Evolutionary conservation across 2,113 vertebrate genomes (phyloP), one percentile per base, ranked within the genome.

Genomic region (Amblyornis subalaris): DNA sequence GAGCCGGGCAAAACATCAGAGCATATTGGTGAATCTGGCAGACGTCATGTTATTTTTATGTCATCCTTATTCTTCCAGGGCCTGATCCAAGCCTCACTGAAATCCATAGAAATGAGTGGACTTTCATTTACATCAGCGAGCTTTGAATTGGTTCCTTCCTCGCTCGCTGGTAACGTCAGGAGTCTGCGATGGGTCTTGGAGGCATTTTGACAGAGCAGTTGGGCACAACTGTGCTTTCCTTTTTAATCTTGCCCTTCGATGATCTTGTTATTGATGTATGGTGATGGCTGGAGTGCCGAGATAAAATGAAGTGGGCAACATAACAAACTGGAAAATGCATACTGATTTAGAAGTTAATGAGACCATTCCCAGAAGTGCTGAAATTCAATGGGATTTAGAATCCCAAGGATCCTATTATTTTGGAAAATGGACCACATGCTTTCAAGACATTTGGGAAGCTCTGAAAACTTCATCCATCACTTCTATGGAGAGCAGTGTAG

Each of bases 21-120:
- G 95, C 93, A 95, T 94, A 94, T 93, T 96, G 94, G 94, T 92
- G 95, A 74, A 96, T 95, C 91, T 97, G 96, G 94, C 94, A 95
- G 84, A 95, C 36, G 82, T 96, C 95, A 95, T 95, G 94, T 97
- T 96, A 90, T 97, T 96, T 97, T 96, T 96, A 97, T 96, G 93
- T 97, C 93, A 95, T 97, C 89, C 67, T 85, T 91, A 73, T 95
- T 95, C 93, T 97, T 96, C 85, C 90, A 96, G 48, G 74, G 90
- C 75, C 88, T 80, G 85, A 93, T 96, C 91, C 95, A 97, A 96
- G 93, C 78, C 88, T 75, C 40, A 48, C 9, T 82, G 81, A 91
- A 94, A 93, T 85, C 94, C 89, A 48, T 77, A 88, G 91, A 95
- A 93, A 74, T 88, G 78, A 94, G 47, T 91, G 93, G 94, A 95